Percentiles rank a stretch among this genome's conserved stretches.
Conservation (phyloP, 2,797 vertebrate species). For the Uromys caudimaculatus region DNA sequence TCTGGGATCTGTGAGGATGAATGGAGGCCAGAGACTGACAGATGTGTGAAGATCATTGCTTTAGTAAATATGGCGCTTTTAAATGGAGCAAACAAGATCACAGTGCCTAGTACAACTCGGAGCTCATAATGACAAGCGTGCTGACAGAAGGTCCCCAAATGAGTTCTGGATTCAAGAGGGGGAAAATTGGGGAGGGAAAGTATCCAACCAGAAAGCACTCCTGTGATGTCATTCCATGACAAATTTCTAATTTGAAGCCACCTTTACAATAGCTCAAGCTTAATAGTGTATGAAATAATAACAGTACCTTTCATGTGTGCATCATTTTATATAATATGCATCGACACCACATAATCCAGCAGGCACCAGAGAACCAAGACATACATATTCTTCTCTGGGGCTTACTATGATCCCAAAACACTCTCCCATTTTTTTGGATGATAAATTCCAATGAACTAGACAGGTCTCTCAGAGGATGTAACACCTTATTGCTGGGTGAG, state of each 20-base stretch:
- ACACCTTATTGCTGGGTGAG: not conserved
- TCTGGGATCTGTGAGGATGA: not conserved
- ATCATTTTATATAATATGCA: not conserved
- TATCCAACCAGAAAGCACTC: not conserved
- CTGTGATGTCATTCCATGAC: not conserved
- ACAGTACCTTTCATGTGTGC: not conserved
- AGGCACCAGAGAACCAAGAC: not conserved
- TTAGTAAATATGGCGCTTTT: not conserved
- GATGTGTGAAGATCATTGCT: not conserved
- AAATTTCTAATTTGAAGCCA: not conserved
- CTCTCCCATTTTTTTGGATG: too few relatives aligned
- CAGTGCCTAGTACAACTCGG: not conserved
- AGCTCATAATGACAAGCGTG: not conserved
- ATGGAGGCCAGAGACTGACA: not conserved
- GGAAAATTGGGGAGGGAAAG: not conserved
- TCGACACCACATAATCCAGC: not conserved
- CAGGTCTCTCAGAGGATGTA: not conserved
- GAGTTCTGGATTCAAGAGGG: not conserved
- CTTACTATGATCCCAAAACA: not conserved
- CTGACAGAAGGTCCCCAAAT: not conserved
- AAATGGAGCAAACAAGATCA: not conserved
- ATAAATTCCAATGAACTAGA: not conserved
- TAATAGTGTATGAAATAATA: not conserved
- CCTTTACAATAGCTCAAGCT: not conserved
- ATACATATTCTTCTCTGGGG: not conserved